phyloP scores from a whole-genome alignment of 2,797 vertebrate species.

The Tokudaia muenninki region DNA sequence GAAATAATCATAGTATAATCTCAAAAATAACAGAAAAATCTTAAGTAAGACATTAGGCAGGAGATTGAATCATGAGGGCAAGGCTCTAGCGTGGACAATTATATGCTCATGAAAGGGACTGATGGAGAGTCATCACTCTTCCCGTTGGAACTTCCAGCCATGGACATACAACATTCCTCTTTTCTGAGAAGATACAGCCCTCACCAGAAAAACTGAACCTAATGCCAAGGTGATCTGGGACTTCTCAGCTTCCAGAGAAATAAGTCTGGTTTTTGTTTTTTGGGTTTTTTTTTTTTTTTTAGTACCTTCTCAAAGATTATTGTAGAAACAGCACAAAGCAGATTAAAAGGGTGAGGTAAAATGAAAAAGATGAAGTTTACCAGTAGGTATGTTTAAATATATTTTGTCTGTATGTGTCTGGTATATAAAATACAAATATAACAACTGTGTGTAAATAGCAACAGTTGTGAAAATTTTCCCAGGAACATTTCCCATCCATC shows the following conservation, averaged over 20 bases:
- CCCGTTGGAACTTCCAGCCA: too few species aligned
- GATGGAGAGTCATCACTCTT: background rate
- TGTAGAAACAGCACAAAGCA: background rate
- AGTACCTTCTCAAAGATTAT: background rate
- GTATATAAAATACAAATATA: slow-evolving; percentile 80
- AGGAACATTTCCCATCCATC: slow-evolving; percentile 82
- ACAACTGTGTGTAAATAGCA: slow-evolving; percentile 82
- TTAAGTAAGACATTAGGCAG: background rate
- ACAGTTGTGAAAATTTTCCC: slow-evolving; percentile 86
- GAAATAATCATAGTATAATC: background rate
- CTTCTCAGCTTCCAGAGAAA: background rate
- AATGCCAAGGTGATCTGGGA: background rate
- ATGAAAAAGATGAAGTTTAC: background rate
- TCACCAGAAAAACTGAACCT: background rate
- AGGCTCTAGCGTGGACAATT: too few species aligned
- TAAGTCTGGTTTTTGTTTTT: background rate
- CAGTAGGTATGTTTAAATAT: slow-evolving; percentile 83
- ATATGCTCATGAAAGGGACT: background rate
- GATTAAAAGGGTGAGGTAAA: background rate
- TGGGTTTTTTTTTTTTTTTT: background rate
- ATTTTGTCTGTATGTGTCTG: slow-evolving; percentile 65
- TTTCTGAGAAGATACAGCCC: background rate
- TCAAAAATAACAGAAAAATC: background rate
- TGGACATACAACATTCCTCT: too few species aligned
- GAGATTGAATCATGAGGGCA: background rate